phyloP scores from a whole-genome alignment of 2,888 invertebrate species.

The Lasius fuliginosus region DNA sequence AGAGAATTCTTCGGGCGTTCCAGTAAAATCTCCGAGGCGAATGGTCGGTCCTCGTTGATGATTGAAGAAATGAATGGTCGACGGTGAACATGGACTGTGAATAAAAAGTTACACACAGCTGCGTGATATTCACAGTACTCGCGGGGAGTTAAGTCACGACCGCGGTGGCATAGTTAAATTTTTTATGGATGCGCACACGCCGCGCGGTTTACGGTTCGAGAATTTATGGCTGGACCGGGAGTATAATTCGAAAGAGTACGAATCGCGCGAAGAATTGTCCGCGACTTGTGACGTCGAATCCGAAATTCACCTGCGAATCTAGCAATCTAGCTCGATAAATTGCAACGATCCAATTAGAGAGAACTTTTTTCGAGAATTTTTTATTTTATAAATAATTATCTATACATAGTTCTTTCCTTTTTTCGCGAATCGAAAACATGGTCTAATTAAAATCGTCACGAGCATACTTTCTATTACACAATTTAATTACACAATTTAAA shows the following conservation, averaged over 20 bases:
- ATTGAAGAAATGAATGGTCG: conserved; percentile 45
- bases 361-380: neutral
- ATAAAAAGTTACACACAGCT: conserved; percentile 43
- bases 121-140: conserved; percentile 23
- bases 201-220: conserved; percentile 31
- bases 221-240: neutral
- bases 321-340: neutral
- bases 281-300: neutral
- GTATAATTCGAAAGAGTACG: conserved; percentile 17
- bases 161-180: conserved; percentile 48
- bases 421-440: neutral
- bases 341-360: neutral
- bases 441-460: neutral
- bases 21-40: conserved; percentile 29
- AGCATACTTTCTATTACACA: neutral
- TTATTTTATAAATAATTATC: neutral
- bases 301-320: neutral
- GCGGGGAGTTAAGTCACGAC: conserved; percentile 41
- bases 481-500: neutral
- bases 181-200: conserved; percentile 38
- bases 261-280: neutral
- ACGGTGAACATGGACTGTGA: conserved; percentile 31
- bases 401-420: neutral
- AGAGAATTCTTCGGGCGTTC: conserved; percentile 26
- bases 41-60: conserved; percentile 25